Evolutionary conservation across 2,797 vertebrate genomes (phyloP), one percentile per base, ranked within the genome.

Genomic region (Sebastes ruberrimus): DNA sequence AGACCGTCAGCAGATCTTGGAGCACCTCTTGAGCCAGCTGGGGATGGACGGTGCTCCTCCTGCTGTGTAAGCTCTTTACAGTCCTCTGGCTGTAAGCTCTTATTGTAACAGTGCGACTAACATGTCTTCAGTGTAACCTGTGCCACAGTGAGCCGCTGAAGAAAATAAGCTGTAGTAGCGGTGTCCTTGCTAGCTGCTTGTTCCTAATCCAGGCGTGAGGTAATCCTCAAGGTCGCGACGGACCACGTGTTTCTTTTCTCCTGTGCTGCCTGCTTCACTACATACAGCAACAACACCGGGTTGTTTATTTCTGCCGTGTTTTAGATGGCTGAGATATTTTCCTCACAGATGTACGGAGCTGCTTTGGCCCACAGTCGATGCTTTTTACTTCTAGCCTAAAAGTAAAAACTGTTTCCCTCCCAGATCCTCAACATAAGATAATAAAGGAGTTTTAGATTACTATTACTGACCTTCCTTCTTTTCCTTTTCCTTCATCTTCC

Each of bases 161-260:
- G 74, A 83, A 82, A 88, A 86, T 84, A 76, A 88, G 76, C 78
- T 81, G 62, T 49, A 49, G 69, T 81, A 71, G 42, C 42, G 0
- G 53, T 25, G 61, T 70, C 81, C 76, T 87, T 32, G 46, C 64
- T 66, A 16, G 65, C 65, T 65, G 64, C 69, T 74, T 42, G 63
- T 70, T 85, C 42, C 71, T 91, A 92, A 92, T 91, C 87, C 74
- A 74, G 69, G n/a, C 67, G 1, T 49, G 64, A 78, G 64, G 78
- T 89, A 80, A 86, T 89, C 85, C 74, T 80, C 64, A 73, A 89
- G 89, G 85, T 90, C 49, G 11, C 33, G 27, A 7, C 33, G 55
- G 63, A 53, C 42, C 1, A 13, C 2, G 30, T 74, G 74, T 70
- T 71, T 38, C 35, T 75, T 53, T 61, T 67, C 27, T 78, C 22